phyloP scores from a whole-genome alignment of 1,140 invertebrate species.

The Lasioglossum albipes region DNA sequence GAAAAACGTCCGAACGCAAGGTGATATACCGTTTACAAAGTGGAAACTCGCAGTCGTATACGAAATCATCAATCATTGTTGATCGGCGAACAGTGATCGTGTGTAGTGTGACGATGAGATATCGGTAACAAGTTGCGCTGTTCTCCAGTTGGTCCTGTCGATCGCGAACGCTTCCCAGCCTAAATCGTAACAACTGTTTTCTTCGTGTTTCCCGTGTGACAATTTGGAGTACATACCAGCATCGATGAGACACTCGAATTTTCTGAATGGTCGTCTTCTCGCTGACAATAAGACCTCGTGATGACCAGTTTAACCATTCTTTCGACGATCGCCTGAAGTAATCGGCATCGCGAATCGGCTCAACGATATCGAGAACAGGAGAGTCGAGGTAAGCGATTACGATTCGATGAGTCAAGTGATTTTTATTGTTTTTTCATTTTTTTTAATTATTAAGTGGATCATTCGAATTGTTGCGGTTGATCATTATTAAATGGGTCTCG shows the following conservation, averaged over 20 bases:
- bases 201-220: not conserved
- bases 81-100: not conserved
- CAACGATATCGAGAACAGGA: not conserved
- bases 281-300: conserved; percentile 7
- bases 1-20: conserved; percentile 50
- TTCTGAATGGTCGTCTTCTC: not conserved
- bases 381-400: not conserved
- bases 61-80: conserved; percentile 9
- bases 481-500: too few relatives aligned
- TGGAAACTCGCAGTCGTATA: not conserved
- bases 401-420: too few relatives aligned
- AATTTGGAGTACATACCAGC: not conserved
- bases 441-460: too few relatives aligned
- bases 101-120: conserved; percentile 30
- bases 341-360: not conserved
- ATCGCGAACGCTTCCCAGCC: not conserved
- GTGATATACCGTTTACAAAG: conserved; percentile 51
- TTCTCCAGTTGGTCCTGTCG: not conserved
- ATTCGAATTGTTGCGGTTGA: too few relatives aligned
- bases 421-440: too few relatives aligned
- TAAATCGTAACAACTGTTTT: not conserved
- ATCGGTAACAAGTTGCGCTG: conserved; percentile 5
- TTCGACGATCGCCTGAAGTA: conserved; percentile 2
- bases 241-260: conserved; percentile 37
- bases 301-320: not conserved